Base-by-base conservation (phyloP, 2,113 vertebrate species). In the Sturnus vulgaris region DNA sequence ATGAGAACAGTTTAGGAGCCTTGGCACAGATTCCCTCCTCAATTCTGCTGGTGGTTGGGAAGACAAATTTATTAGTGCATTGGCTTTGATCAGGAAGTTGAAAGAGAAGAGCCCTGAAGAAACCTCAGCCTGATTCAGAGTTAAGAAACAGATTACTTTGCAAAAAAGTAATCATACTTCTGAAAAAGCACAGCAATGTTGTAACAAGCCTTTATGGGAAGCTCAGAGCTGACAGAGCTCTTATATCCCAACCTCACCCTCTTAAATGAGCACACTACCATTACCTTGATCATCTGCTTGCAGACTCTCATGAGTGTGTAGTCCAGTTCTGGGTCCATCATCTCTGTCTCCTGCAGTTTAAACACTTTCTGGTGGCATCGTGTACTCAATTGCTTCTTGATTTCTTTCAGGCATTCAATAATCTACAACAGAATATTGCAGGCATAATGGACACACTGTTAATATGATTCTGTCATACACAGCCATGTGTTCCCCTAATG, bases 231-330 rank as follows among this genome's bases (percentile, higher is more conserved):
- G 1, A 47, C 0, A 40, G 9, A 61, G 22, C 6, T 71, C 44
- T 80, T 50, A 5, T 2, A 78, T 7, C 33, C 50, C 44, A 49
- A 28, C 20, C 37, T 53, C 16, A 46, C 20, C 10, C 25, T 59
- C 61, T 53, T 30, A 24, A 40, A 82, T 20, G 31, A 84, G 35
- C 63, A 16, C 24, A 46, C 28, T 5, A 6, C 19, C 61, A 20
- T 97, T 84, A 99, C 99, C 98, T 99, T 98, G 93, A 99, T 99
- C 99, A 99, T 99, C 96, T 99, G 98, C 92, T 99, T 99, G 97
- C 99, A 99, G 92, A 99, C 99, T 72, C 98, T 98, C 99, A 99
- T 99, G 57, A 99, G 99, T 0, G 99, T 99, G 55, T 99, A 99
- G 97, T 99, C 99, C 42, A 99, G 96, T 37, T 99, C 99, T 4